Evolutionary conservation across 2,113 vertebrate genomes (phyloP).

Genomic region (Aphelocoma coerulescens): DNA sequence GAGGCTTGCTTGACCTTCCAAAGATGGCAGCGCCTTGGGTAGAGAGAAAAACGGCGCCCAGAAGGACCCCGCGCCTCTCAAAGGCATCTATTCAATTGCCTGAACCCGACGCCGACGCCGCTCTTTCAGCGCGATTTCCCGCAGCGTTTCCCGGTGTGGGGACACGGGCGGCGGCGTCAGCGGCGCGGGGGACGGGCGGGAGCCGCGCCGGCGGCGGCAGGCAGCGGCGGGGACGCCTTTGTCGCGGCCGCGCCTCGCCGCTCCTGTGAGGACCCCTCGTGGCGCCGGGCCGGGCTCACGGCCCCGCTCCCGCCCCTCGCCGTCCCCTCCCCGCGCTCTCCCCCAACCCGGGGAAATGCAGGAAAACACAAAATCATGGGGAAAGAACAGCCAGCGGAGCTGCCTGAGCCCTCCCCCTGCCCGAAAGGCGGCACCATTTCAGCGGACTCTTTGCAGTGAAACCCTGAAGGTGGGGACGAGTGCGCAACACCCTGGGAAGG

Average conservation of each 20-base stretch:
- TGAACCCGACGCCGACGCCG: too few relatives aligned
- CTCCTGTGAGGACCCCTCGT: too few relatives aligned
- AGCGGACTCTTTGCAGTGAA: too few relatives aligned
- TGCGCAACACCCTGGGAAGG: too few relatives aligned
- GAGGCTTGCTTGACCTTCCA: accelerated
- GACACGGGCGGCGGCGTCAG: background rate
- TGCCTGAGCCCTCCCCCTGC: background rate
- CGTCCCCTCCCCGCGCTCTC: too few relatives aligned
- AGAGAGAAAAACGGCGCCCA: accelerated
- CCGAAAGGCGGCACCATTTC: too few relatives aligned
- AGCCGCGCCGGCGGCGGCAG: too few relatives aligned
- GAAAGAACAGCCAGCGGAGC: background rate
- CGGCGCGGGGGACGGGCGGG: background rate
- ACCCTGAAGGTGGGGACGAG: too few relatives aligned
- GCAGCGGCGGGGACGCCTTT: accelerated
- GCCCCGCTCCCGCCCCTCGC: too few relatives aligned
- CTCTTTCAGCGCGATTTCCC: background rate
- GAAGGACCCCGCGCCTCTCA: too few relatives aligned
- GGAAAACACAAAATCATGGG: too few relatives aligned
- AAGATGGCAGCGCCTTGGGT: background rate
- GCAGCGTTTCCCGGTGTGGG: background rate
- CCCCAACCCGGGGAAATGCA: background rate
- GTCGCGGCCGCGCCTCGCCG: background rate
- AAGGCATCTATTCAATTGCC: accelerated
- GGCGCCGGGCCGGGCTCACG: background rate